Base-by-base conservation (phyloP, 1,140 invertebrate species). In the Elymnias hypermnestra region DNA sequence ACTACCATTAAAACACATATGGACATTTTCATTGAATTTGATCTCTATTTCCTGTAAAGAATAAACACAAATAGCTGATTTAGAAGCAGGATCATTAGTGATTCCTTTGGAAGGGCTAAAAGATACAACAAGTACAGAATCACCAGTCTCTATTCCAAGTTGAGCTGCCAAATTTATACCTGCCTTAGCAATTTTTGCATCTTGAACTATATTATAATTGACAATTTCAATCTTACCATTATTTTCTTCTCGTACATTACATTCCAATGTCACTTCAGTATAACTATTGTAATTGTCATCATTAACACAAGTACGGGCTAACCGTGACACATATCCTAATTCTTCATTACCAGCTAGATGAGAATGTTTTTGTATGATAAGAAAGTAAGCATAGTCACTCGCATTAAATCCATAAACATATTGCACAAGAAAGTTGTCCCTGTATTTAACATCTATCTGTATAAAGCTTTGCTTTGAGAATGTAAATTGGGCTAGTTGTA, bases 371-470 rank as follows among this genome's bases (percentile, higher is more conserved):
- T 99, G 97, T 12, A 98, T 95, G 25, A 97, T 91, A 7, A 97
- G 91, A 87, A 99, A 98, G 78, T 99, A 99, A 2, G 96, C 95
- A 86, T 96, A 98, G 49, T 95, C 93, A 63, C 93, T 95, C 1
- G 95, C 94, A 79, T 97, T 95, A 72, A 99, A 99, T 6, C 97
- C 97, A 84, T 97, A 98, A 1, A 98, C 90, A 79, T 98, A 99
- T 68, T 95, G 92, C 12, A 99, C 95, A 4, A 97, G 87, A 84
- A 97, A 98, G 73, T 97, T 95, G 86, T 98, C 96, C 44, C 95
- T 91, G 78, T 97, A 97, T 71, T 97, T 97, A 6, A 97, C 95
- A 86, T 97, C 96, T 46, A 98, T 97, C 56, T 92, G 91, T n/a
- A 97, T 88, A 29, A 92, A 89, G 15, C 95, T 95, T 73, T 97